Evolutionary conservation across 2,113 vertebrate species (phyloP), one percentile per base, ranked within the genome.

Genomic region (Serinus canaria): DNA sequence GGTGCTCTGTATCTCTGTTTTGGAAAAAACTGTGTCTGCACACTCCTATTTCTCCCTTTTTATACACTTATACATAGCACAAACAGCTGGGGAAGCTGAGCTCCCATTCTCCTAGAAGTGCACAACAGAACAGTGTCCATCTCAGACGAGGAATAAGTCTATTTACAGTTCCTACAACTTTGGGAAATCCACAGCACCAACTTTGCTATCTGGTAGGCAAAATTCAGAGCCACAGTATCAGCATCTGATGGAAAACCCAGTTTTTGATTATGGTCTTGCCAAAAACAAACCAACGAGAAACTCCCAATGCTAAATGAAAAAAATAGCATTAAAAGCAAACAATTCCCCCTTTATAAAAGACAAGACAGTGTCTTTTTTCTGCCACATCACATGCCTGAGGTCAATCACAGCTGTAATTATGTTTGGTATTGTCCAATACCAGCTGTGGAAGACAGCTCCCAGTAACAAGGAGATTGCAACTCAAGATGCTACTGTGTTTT

Each of bases 91-190:
- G 9, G 58, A 62, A 25, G 73, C n/a, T 25, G 43, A 77, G 37
- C 35, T 67, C 41, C 25, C 25, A 1, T 43, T 66, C 59, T 58
- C 24, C 62, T 43, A 52, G 23, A 30, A 73, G 6, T 5, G 1
- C 24, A 50, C 2, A 11, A n/a, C 9, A 39, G 1, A 43, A 10
- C 23, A 28, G 35, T 0, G 1, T 16, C 37, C 15, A 6, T 22
- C n/a, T 73, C 24, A 17, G 43, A 15, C 2, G 13, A 41, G 7
- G 9, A 4, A 0, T n/a, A 35, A 47, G 5, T 49, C 13, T 53
- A 7, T 5, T 33, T 16, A 20, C 20, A 22, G 20, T 11, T 16
- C 19, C 30, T 46, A 11, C 27, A 63, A 4, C 22, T 19, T 39
- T 3, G 27, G 43, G 27, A 69, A 37, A 44, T 41, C 46, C 3